Percentiles rank a stretch among this genome's conserved stretches.
phyloP scores from a whole-genome alignment of 2,113 vertebrate genomes.

The Forbesichthys agassizii region DNA sequence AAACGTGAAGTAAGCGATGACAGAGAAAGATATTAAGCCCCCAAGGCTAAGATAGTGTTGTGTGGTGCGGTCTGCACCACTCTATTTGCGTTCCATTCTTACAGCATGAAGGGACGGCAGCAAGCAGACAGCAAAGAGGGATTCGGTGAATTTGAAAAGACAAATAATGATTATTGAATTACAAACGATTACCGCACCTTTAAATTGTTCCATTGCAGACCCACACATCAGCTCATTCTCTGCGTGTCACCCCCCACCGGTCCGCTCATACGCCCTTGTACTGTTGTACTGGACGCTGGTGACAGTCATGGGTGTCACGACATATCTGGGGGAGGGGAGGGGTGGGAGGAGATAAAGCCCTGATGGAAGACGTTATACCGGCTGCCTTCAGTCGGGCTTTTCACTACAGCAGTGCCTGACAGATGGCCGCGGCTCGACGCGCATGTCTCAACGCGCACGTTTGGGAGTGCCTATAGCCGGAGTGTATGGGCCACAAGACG shows the following conservation, averaged over 20 bases:
- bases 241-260: slow-evolving; percentile 3
- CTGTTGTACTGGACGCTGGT: slow-evolving; percentile 43
- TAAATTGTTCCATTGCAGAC: neutral
- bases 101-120: too few species aligned
- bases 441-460: slow-evolving; percentile 57
- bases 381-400: slow-evolving; percentile 46
- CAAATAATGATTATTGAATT: too few species aligned
- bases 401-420: slow-evolving; percentile 58
- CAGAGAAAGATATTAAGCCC: too few species aligned
- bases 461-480: slow-evolving; percentile 54
- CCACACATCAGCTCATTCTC: slow-evolving; percentile 23
- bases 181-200: too few species aligned
- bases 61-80: too few species aligned
- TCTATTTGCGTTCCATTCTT: too few species aligned
- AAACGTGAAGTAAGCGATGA: too few species aligned
- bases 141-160: too few species aligned
- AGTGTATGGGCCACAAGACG: slow-evolving; percentile 48
- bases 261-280: slow-evolving; percentile 25
- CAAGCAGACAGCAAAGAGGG: too few species aligned
- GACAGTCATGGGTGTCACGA: slow-evolving; percentile 45
- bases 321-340: slow-evolving; percentile 21
- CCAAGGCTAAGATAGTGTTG: too few species aligned
- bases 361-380: slow-evolving; percentile 63
- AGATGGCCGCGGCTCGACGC: slow-evolving; percentile 59
- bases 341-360: slow-evolving; percentile 37